Evolutionary conservation across 2,113 vertebrate genomes (phyloP).

Genomic region (Laticauda laticaudata): DNA sequence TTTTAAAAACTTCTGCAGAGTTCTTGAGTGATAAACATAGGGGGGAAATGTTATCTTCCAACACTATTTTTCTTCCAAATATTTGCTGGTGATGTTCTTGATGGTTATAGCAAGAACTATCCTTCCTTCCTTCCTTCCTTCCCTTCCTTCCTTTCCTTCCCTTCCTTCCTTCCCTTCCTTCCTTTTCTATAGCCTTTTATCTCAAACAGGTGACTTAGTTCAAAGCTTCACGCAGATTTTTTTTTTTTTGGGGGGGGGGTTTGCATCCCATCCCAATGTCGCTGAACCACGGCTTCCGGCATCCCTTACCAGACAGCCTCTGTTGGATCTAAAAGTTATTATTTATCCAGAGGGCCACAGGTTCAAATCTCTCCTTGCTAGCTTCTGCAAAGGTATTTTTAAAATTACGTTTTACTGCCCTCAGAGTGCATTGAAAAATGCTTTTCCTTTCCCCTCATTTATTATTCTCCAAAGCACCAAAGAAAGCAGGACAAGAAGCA

Average conservation of each 20-base stretch:
- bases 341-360: not conserved
- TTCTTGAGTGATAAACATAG: not conserved
- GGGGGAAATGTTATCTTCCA: not conserved
- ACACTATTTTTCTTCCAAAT: not conserved
- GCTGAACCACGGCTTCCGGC: too few relatives aligned
- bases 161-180: too few relatives aligned
- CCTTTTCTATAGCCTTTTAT: not conserved
- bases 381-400: not conserved
- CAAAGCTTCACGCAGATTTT: not conserved
- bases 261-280: not conserved
- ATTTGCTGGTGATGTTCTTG: not conserved
- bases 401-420: not conserved
- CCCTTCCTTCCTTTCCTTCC: too few relatives aligned
- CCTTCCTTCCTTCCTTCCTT: too few relatives aligned
- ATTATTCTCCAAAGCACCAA: too few relatives aligned
- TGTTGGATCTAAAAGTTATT: not conserved
- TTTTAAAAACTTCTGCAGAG: not conserved
- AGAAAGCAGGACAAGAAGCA: too few relatives aligned
- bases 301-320: too few relatives aligned
- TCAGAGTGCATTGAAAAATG: not conserved
- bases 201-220: not conserved
- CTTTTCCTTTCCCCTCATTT: not conserved
- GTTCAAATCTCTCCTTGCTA: not conserved
- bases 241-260: not conserved
- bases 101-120: not conserved